These are phyloP conservation scores for Porites lutea DNA, from an alignment of 64 coral and sea anemone species.

Conservation along the genomic window DNA sequence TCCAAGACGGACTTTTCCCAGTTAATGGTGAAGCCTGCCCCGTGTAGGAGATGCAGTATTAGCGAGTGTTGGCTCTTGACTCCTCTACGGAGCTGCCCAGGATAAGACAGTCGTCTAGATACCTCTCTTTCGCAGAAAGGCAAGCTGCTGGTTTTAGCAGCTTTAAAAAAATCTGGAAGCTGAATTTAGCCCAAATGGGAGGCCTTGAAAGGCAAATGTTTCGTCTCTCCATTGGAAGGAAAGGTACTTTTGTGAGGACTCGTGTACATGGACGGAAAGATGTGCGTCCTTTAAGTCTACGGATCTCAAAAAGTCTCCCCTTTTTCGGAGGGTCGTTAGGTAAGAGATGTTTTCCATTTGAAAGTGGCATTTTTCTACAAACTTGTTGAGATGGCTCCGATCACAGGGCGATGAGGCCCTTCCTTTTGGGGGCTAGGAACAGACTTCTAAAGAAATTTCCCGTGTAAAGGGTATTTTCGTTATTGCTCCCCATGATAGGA, in stretches of 20 bases:
- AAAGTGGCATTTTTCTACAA: slow-evolving; percentile 56
- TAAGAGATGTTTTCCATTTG: slow-evolving; percentile 56
- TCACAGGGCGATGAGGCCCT: slow-evolving; percentile 46
- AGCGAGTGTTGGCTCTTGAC: background rate
- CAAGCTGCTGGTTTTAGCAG: slow-evolving; percentile 47
- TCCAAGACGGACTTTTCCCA: slow-evolving; percentile 35
- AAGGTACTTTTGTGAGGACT: slow-evolving; percentile 14
- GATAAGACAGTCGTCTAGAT: slow-evolving; percentile 54
- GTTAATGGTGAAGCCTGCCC: slow-evolving; percentile 30
- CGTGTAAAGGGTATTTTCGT: background rate
- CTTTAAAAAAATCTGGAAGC: slow-evolving; percentile 59
- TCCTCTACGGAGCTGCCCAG: background rate
- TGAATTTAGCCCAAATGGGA: slow-evolving; percentile 65
- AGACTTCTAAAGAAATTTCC: slow-evolving; percentile 49
- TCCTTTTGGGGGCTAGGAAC: slow-evolving; percentile 67
- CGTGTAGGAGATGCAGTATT: background rate
- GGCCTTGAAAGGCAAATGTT: slow-evolving; percentile 12
- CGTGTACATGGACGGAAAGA: slow-evolving; percentile 32
- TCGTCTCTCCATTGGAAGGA: slow-evolving; percentile 33
- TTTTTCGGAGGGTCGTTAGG: slow-evolving; percentile 23
- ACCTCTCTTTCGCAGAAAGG: background rate
- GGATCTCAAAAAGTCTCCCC: slow-evolving; percentile 29
- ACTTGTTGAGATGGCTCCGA: slow-evolving; percentile 65
- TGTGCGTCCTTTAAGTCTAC: slow-evolving; percentile 64
- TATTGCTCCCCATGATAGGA: slow-evolving; percentile 23